Evolutionary conservation across 2,797 vertebrate species (phyloP).

Genomic region (Melopsittacus undulatus): DNA sequence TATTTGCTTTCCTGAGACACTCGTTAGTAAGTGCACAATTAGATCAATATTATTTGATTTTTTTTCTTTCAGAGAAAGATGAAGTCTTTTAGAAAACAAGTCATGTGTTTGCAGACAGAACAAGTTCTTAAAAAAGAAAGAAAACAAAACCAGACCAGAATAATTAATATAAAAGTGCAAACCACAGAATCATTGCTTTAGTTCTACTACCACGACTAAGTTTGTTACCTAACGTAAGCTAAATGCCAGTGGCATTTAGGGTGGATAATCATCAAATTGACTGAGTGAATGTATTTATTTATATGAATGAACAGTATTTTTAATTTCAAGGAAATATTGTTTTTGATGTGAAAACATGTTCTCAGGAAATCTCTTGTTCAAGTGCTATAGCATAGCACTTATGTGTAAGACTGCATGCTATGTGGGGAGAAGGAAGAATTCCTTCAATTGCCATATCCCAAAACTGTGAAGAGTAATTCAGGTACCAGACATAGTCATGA

Average conservation of each 20-base stretch:
- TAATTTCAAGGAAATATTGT: not conserved
- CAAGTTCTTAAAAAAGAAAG: not conserved
- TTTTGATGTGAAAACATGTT: not conserved
- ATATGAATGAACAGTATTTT: not conserved
- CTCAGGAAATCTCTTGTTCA: not conserved
- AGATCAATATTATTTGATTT: constrained; percentile 51
- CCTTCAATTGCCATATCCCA: not conserved
- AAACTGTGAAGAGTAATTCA: not conserved
- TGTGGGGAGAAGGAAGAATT: fast-evolving
- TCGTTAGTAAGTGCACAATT: not conserved
- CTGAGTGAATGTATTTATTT: not conserved
- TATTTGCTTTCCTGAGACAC: not conserved
- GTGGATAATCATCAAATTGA: not conserved
- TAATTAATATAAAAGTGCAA: not conserved
- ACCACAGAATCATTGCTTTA: not conserved
- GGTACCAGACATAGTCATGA: not conserved
- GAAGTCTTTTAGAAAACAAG: not conserved
- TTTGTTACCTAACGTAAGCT: not conserved
- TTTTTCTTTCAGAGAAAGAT: constrained; percentile 4
- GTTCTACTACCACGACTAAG: not conserved
- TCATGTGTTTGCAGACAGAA: not conserved
- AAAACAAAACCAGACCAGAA: not conserved
- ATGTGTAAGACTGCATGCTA: fast-evolving
- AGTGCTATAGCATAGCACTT: not conserved
- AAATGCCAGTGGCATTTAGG: not conserved